phyloP scores from a whole-genome alignment of 2,888 invertebrate species.

The Stramonita haemastoma region DNA sequence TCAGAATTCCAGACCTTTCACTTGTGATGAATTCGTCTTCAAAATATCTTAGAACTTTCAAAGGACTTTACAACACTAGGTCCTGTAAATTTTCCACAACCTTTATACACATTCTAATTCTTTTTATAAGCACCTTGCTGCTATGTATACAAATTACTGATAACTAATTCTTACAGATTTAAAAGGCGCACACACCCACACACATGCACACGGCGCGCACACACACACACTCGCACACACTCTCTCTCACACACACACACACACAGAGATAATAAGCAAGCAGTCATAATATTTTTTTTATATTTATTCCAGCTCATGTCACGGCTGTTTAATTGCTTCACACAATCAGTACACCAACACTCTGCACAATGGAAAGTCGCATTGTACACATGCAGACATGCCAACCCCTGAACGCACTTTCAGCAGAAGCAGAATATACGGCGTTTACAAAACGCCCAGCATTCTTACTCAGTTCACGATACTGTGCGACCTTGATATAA shows the following conservation, averaged over 20 bases:
- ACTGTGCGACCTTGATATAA: no score
- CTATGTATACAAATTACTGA: not conserved
- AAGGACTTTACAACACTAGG: not conserved
- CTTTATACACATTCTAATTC: not conserved
- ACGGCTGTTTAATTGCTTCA: not conserved
- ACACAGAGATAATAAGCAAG: not conserved
- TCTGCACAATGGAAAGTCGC: no score
- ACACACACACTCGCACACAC: slow-evolving; percentile 10
- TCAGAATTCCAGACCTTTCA: no score
- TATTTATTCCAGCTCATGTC: not conserved
- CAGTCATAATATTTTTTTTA: not conserved
- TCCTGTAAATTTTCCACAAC: not conserved
- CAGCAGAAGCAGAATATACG: no score
- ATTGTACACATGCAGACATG: no score
- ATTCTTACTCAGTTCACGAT: no score
- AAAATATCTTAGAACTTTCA: no score
- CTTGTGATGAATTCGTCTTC: no score
- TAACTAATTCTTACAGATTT: not conserved
- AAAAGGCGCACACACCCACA: not conserved
- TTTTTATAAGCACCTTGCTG: not conserved
- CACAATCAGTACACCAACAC: not conserved
- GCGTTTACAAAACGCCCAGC: no score
- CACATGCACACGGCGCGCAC: not conserved
- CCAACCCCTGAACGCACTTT: no score
- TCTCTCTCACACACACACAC: not conserved